phyloP scores from a whole-genome alignment of 2,797 vertebrate species.

The Mallotus villosus region DNA sequence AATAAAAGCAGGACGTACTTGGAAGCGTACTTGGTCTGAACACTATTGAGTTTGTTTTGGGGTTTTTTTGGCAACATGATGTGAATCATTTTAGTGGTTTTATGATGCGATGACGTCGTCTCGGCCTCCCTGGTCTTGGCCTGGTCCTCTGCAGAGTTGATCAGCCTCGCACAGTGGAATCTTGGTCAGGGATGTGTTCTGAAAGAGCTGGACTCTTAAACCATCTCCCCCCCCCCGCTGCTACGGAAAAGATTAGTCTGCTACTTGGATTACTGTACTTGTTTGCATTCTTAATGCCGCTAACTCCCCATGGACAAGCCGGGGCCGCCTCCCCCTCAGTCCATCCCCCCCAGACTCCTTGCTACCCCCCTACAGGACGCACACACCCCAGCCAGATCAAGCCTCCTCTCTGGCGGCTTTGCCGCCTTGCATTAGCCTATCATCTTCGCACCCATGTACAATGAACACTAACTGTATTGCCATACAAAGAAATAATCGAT shows the following conservation, averaged over 20 bases:
- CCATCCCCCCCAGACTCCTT: conserved; percentile 28
- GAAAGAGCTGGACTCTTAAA: conserved; percentile 63
- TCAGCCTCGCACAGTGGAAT: conserved; percentile 50
- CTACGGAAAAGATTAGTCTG: conserved; percentile 70
- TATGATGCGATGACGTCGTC: neutral
- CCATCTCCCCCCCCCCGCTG: conserved; percentile 49
- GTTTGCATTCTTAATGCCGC: conserved; percentile 66
- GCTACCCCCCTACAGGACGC: conserved; percentile 54
- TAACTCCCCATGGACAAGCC: conserved; percentile 43
- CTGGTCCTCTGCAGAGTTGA: conserved; percentile 41
- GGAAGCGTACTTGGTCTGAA: neutral
- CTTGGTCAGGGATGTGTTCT: conserved; percentile 50
- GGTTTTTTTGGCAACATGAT: neutral
- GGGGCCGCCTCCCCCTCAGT: conserved; percentile 31
- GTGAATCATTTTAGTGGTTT: neutral
- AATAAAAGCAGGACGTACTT: conserved; percentile 4
- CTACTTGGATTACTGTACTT: conserved; percentile 57
- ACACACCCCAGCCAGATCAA: neutral
- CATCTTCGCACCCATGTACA: no score
- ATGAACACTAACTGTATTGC: no score
- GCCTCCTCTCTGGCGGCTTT: neutral
- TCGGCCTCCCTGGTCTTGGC: neutral
- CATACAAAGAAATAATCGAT: no score
- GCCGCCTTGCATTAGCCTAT: neutral
- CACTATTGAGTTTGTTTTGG: neutral